Evolutionary conservation across 2,888 invertebrate species (phyloP), one percentile per base, ranked within the genome.

Genomic region (Galerucella calmariensis): DNA sequence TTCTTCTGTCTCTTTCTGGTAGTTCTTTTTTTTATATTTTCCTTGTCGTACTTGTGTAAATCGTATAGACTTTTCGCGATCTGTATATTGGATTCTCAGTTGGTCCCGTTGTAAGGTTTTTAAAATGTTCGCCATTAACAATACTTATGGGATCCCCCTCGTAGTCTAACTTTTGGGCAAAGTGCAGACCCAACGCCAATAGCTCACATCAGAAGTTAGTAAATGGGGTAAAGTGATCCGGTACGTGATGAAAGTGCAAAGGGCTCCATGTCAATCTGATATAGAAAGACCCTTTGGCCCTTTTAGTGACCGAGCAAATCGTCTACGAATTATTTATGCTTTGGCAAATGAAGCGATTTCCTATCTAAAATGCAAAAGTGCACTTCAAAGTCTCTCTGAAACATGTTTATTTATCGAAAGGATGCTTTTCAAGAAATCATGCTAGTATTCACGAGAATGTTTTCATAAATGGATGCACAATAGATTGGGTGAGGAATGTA

Each of bases 301-400:
- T 87, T 86, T 87, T 86, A 86, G 86, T 86, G 86, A 85, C 84
- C 85, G 86, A 86, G 83, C 85, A 85, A 86, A 86, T 87, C 85
- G 86, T 83, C 83, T 84, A 81, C 81, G 86, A 86, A 87, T 87
- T 87, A 87, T 87, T 87, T 86, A 87, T 86, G 84, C 71, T 74
- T 71, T 72, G 61, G 63, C 78, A 77, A 78, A 78, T 78, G 73
- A 78, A 74, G 63, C 74, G 63, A 67, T 74, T 71, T 63, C 20
- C 70, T 70, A 66, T 72, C 53, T 73, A 48, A 76, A 72, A 75
- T 72, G 70, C 65, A 61, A 69, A 67, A 70, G 74, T 72, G 73
- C 67, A 76, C 72, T 69, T 78, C 78, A 78, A 78, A 78, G 76
- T 72, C 56, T 70, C 14, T 59, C 8, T 51, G 51, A 51, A n/a